These are phyloP conservation scores for Melospiza melodia DNA, from an alignment of 2,113 vertebrate genomes.

Conservation along the genomic window DNA sequence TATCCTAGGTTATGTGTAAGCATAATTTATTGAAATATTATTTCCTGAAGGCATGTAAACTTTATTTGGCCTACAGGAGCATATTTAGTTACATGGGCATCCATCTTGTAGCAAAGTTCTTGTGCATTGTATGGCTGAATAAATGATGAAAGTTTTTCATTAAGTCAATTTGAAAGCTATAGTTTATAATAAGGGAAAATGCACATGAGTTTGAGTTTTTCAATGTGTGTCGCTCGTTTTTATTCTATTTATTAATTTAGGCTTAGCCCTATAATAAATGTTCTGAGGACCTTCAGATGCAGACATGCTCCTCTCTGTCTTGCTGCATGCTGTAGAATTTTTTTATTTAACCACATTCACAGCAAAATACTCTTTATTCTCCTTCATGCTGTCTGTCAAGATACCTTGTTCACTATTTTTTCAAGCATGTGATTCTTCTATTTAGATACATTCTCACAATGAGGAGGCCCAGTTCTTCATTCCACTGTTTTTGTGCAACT, in stretches of 20 bases:
- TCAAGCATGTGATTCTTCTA: rapidly evolving
- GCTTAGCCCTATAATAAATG: neutral
- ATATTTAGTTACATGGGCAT: neutral
- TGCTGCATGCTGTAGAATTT: neutral
- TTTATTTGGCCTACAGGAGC: neutral
- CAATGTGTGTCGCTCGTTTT: neutral
- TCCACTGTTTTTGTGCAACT: neutral
- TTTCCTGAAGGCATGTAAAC: neutral
- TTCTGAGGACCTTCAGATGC: neutral
- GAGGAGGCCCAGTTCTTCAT: neutral
- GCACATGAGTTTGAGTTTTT: neutral
- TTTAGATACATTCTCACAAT: neutral
- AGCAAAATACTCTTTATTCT: neutral
- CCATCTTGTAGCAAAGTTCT: neutral
- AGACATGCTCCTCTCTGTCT: neutral
- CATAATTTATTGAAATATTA: neutral
- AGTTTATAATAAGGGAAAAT: neutral
- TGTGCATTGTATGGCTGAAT: neutral
- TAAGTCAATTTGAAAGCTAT: neutral
- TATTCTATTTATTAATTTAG: neutral
- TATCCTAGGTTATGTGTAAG: neutral
- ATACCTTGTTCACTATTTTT: neutral
- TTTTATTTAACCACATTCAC: neutral
- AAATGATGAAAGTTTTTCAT: neutral
- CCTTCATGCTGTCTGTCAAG: neutral